Percentiles rank a stretch among this genome's conserved stretches.
Conservation (phyloP, 2,113 vertebrate species). For the Anhinga anhinga region DNA sequence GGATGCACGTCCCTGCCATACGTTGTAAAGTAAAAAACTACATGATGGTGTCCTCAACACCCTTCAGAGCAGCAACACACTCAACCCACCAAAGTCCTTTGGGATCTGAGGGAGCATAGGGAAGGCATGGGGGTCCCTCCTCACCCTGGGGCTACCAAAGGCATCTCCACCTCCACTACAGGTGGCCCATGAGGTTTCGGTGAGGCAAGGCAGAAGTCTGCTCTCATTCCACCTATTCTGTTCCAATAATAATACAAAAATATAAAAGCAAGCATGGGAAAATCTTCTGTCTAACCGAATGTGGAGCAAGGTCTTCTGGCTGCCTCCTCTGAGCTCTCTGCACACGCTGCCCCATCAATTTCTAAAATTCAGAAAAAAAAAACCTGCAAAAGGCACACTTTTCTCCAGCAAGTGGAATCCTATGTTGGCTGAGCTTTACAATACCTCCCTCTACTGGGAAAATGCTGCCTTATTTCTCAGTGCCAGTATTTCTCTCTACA, state of each 20-base stretch:
- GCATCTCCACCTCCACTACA: background rate
- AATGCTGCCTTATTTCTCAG: background rate
- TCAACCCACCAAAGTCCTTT: background rate
- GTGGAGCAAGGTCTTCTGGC: background rate
- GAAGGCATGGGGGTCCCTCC: background rate
- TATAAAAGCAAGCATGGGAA: background rate
- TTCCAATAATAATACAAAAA: background rate
- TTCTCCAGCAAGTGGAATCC: background rate
- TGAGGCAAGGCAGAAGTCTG: background rate
- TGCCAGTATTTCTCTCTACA: background rate
- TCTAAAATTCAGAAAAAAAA: background rate
- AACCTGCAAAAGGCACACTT: background rate
- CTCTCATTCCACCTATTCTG: background rate
- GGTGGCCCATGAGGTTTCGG: rapidly evolving
- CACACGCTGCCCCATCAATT: background rate
- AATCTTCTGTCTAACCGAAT: background rate
- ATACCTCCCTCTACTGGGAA: slow-evolving; percentile 55
- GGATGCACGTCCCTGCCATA: background rate
- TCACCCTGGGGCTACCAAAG: background rate
- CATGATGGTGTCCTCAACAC: background rate
- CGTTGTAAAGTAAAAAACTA: background rate
- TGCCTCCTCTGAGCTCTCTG: background rate
- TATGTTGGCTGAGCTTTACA: background rate
- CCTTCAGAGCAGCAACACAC: background rate
- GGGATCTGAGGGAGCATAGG: background rate